phyloP scores from a whole-genome alignment of 2,888 invertebrate genomes.

The Eristalis intricaria region DNA sequence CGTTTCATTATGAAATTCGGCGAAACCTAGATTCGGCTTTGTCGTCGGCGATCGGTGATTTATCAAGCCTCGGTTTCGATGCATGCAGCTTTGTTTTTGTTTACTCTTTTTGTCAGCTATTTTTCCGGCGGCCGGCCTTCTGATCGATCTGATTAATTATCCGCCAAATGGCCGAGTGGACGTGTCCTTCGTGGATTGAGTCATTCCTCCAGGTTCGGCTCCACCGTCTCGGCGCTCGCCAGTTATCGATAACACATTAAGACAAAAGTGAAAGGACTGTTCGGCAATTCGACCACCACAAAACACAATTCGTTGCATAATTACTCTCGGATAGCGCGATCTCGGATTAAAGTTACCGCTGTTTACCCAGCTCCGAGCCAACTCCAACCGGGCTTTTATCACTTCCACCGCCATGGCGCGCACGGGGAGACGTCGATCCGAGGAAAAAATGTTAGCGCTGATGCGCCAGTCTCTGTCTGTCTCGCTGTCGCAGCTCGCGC shows the following conservation, averaged over 20 bases:
- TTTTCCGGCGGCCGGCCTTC: background rate
- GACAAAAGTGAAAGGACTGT: slow-evolving; percentile 14
- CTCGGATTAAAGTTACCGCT: slow-evolving; percentile 6
- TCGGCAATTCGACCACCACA: background rate
- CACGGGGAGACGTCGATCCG: background rate
- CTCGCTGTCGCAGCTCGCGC: background rate
- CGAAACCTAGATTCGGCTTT: background rate
- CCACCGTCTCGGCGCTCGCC: background rate
- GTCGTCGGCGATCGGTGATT: background rate
- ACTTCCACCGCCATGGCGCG: background rate
- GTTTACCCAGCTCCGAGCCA: background rate
- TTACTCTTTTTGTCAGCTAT: background rate
- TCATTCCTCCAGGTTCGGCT: background rate
- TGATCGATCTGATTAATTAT: background rate
- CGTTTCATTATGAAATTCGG: slow-evolving; percentile 14
- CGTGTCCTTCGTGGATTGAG: background rate
- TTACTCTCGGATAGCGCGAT: background rate
- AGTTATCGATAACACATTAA: background rate
- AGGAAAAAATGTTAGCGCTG: background rate
- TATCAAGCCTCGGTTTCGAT: background rate
- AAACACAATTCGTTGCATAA: background rate
- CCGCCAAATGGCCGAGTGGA: background rate
- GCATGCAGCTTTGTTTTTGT: background rate
- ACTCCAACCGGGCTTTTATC: background rate
- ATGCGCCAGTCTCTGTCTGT: background rate